Evolutionary conservation across 2,797 vertebrate species (phyloP), one percentile per base, ranked within the genome.

Genomic region (Taenioides sp.): DNA sequence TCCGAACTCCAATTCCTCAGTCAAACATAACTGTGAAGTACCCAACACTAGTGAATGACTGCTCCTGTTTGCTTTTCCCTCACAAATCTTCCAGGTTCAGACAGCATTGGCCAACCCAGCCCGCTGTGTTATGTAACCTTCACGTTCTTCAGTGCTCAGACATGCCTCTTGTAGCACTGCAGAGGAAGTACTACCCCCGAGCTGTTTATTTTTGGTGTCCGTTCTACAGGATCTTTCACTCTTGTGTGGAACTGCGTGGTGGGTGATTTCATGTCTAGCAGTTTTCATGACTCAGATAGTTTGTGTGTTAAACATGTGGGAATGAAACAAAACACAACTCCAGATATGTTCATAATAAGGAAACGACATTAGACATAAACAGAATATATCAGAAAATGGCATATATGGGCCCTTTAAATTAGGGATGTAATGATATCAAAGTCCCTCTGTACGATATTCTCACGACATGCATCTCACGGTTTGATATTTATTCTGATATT

Each of bases 251-350:
- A 86, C 55, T 25, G 84, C 81, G 76, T 84, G 77, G 64, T 72
- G 66, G 84, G 84, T 84, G 84, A 88, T 84, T 89, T 86, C 86
- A 88, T 73, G 77, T 86, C 84, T 82, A 20, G 70, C 87, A 72
- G 74, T 63, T 69, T 83, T 69, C 83, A 77, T 75, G 73, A 84
- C 79, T 75, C 64, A 69, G 52, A 78, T 74, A 34, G 5, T 34
- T 67, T 65, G 34, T 10, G 31, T 7, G 31, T 37, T 37, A 10
- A 37, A 37, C 34, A 10, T 37, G 34, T 37, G 34, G 34, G 34
- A 37, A 37, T 37, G 34, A 37, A 37, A 10, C 34, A 37, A 10
- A 37, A 10, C 34, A 10, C 34, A 37, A 10, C 34, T 37, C 34
- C 34, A 37, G 34, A 37, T 37, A 34, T 34, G 31, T 1, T 7